These are phyloP conservation scores for Belonocnema kinseyi DNA, from an alignment of 1,140 invertebrate species.

Conservation along the genomic window DNA sequence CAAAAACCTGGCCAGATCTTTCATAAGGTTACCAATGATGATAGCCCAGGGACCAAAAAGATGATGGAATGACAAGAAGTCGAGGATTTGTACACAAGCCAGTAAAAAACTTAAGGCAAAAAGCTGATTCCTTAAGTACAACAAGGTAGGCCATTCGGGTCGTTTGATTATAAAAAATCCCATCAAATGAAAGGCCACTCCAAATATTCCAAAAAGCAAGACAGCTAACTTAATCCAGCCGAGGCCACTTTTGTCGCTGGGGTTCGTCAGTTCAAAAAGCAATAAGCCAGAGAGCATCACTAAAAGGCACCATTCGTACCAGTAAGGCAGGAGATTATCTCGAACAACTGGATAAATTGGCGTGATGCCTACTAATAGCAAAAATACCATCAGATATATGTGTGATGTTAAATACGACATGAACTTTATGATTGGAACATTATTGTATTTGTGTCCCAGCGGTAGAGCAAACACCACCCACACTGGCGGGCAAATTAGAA, in stretches of 20 bases:
- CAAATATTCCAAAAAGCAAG: constrained; percentile 93
- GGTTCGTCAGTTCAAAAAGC: constrained; percentile 97
- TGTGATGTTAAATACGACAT: constrained; percentile 99
- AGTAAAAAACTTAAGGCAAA: constrained; percentile 95
- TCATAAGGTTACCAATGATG: constrained; percentile 92
- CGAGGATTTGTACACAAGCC: constrained; percentile 97
- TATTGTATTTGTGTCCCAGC: constrained; percentile 95
- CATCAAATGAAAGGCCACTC: constrained; percentile 92
- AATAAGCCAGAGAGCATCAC: constrained; percentile 97
- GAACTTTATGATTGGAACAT: constrained; percentile 98
- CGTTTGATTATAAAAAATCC: constrained; percentile 83
- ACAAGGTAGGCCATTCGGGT: constrained; percentile 86
- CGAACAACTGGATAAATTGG: constrained; percentile 90
- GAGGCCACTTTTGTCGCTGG: constrained; percentile 94
- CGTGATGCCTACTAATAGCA: constrained; percentile 93
- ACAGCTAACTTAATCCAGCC: constrained; percentile 96
- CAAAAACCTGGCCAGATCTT: constrained; percentile 95
- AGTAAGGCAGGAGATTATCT: constrained; percentile 84
- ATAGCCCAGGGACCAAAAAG: constrained; percentile 99
- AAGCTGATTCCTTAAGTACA: constrained; percentile 97
- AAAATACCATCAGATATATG: constrained; percentile 96
- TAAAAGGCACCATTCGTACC: constrained; percentile 97
- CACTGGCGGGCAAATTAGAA: constrained; percentile 94
- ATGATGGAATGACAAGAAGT: constrained; percentile 98
- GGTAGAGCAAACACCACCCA: constrained; percentile 98